Evolutionary conservation across 2,797 vertebrate genomes (phyloP).

Genomic region (Staurois parvus): DNA sequence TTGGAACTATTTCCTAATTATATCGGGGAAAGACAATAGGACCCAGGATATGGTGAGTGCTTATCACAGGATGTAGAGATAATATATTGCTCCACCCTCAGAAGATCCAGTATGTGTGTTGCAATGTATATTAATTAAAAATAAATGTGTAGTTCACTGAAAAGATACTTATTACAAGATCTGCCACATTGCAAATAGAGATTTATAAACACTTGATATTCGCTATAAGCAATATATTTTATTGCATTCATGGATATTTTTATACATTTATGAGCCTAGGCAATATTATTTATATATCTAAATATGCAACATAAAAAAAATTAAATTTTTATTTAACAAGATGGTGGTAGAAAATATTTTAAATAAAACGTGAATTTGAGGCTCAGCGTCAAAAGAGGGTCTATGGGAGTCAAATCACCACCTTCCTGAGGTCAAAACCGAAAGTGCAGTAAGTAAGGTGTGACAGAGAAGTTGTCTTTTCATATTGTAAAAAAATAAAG

Average conservation of each 20-base stretch:
- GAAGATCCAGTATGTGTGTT: neutral
- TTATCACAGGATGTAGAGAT: neutral
- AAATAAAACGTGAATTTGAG: too few species aligned
- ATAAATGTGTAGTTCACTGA: neutral
- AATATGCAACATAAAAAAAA: neutral
- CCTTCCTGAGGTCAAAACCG: too few species aligned
- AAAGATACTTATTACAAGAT: too few species aligned
- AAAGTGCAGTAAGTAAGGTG: too few species aligned
- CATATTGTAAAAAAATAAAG: too few species aligned
- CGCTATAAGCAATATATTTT: neutral
- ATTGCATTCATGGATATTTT: neutral
- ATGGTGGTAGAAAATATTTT: too few species aligned
- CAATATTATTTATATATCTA: neutral
- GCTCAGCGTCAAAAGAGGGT: too few species aligned
- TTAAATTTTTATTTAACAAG: too few species aligned
- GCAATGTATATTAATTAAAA: neutral
- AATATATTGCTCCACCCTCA: neutral
- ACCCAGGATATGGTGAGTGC: slow-evolving; percentile 86
- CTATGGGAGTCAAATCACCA: too few species aligned
- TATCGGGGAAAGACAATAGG: slow-evolving; percentile 92
- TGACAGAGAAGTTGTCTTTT: too few species aligned
- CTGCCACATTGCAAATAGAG: neutral
- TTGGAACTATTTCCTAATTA: slow-evolving; percentile 95
- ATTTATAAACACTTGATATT: neutral
- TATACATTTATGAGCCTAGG: neutral